Percentiles rank a stretch among this genome's conserved stretches.
phyloP scores from a whole-genome alignment of 2,113 vertebrate genomes.

The Thalassoma bifasciatum region DNA sequence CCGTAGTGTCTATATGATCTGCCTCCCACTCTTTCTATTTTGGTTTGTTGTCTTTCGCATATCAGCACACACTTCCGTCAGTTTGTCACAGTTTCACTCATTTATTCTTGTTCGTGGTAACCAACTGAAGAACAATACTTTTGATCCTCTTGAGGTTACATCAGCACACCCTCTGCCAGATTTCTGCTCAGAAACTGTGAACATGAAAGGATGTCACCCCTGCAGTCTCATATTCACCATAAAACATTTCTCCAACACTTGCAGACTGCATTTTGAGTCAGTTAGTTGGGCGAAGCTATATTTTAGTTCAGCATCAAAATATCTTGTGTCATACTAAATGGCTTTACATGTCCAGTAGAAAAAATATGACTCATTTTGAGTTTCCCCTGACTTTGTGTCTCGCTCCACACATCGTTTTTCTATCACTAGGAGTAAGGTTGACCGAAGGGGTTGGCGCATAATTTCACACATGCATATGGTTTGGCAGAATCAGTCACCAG shows the following conservation, averaged over 20 bases:
- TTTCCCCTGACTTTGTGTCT: not conserved
- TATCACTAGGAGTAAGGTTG: not conserved
- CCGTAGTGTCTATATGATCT: not conserved
- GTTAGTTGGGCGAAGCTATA: not conserved
- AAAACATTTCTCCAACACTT: too few species aligned
- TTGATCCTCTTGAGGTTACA: not conserved
- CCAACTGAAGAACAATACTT: not conserved
- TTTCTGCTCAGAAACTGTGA: conserved; percentile 14
- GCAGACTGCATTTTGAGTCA: too few species aligned
- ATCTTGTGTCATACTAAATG: not conserved
- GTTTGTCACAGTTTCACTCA: not conserved
- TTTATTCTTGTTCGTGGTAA: not conserved
- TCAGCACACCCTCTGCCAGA: not conserved
- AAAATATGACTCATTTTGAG: not conserved
- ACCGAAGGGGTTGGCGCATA: not conserved
- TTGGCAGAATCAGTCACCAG: not conserved
- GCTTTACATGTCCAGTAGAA: not conserved
- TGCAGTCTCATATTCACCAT: too few species aligned
- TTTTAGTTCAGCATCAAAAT: not conserved
- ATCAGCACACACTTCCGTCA: not conserved
- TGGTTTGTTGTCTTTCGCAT: conserved; percentile 12
- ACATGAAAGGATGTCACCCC: conserved; percentile 2
- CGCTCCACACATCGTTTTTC: not conserved
- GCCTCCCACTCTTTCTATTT: conserved; percentile 19
- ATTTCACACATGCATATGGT: not conserved